Evolutionary conservation across 2,797 vertebrate genomes (phyloP), one percentile per base, ranked within the genome.

Genomic region (Picus viridis): DNA sequence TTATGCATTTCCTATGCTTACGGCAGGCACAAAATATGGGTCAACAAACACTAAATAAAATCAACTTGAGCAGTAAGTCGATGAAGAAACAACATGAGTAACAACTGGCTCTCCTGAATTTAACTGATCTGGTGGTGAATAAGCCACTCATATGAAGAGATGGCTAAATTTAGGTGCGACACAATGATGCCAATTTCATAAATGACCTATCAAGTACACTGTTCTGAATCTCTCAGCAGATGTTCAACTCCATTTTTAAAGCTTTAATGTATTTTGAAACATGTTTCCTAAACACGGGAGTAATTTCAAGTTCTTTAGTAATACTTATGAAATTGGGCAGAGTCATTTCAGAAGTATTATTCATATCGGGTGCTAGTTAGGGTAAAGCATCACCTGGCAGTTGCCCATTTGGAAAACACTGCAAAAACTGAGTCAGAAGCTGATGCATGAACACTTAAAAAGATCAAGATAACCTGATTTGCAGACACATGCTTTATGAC

Each of bases 321-420:
- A 87, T 34, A 43, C 67, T 29, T 74, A 17, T 83, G 87, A 86
- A 89, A 90, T 23, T 70, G 58, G 36, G 90, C 65, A 79, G 81
- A 75, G 27, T 27, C 86, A 54, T 67, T 86, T 87, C 86, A 89
- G 64, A 94, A 85, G n/a, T 65, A 62, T 45, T 72, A 54, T 64
- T 65, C 34, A 43, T 16, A 45, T 8, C 72, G 82, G 43, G 77
- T 86, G 64, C 69, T 9, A 27, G 47, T 59, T 58, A 83, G 70
- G 67, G 73, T 77, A 93, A 92, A 93, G 76, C 73, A 74, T 83
- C 73, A 64, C 54, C 92, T 93, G 79, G 90, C 88, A 89, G 59
- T 15, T 81, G 70, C 54, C 76, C 67, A 81, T 67, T 83, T 93
- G 63, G 72, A 94, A 94, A 87, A 72, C n/a, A 75, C 51, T 69